These are phyloP conservation scores for Drosophila falleni DNA, from an alignment of 2,888 invertebrate genomes.

Conservation along the genomic window DNA sequence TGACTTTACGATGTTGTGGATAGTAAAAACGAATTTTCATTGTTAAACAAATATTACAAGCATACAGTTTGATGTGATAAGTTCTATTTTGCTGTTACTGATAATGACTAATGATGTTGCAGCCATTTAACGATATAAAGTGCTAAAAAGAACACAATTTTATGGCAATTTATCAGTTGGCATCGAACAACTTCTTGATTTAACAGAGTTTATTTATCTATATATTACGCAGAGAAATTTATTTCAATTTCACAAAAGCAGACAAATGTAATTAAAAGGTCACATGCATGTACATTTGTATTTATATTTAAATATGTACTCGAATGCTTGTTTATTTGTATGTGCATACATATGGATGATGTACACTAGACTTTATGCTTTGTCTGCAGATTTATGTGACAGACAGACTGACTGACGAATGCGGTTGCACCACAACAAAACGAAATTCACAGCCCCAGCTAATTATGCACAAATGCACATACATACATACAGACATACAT, in stretches of 20 bases:
- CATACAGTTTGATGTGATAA: conserved; percentile 10
- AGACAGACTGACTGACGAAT: neutral
- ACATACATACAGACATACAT: neutral
- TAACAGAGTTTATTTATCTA: neutral
- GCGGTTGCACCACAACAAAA: conserved; percentile 44
- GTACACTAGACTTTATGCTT: conserved; percentile 17
- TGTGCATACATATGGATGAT: conserved; percentile 25
- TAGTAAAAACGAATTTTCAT: conserved; percentile 16
- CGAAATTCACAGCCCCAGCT: conserved; percentile 44
- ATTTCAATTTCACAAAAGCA: conserved; percentile 13
- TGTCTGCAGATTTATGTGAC: conserved; percentile 35
- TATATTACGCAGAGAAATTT: conserved; percentile 14
- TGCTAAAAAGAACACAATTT: conserved; percentile 1
- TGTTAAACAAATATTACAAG: conserved; percentile 17
- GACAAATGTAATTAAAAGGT: conserved; percentile 7
- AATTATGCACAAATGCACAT: conserved; percentile 40
- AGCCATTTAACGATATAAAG: conserved; percentile 1
- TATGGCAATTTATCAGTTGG: neutral
- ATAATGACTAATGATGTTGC: neutral
- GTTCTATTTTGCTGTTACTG: conserved; percentile 10
- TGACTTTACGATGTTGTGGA: conserved; percentile 1
- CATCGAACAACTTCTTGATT: no score
- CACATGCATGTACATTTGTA: conserved; percentile 1
- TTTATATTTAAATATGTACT: conserved; percentile 15
- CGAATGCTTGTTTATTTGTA: neutral